Evolutionary conservation across 2,113 vertebrate genomes (phyloP), one percentile per base, ranked within the genome.

Genomic region (Oxyruncus cristatus): DNA sequence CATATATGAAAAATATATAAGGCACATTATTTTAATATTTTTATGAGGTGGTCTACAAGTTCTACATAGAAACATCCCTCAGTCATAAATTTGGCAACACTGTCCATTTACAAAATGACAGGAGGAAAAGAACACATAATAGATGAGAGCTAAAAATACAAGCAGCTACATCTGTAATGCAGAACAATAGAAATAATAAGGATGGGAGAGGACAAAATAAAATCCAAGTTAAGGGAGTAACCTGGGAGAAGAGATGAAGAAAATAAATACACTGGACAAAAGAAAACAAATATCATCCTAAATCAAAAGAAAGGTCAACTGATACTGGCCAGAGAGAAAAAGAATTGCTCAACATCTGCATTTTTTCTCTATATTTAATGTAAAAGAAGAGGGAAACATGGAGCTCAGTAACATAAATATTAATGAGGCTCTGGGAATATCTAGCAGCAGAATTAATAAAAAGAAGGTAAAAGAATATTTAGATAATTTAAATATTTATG

Each of bases 401-500:
- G 63, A 93, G 72, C 65, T 97, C 67, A 59, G 91, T 65, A 58
- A 97, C 56, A 98, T 97, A 97, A 98, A 98, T 97, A 98, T 98
- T 98, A 97, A 98, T 98, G 92, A 97, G 85, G 84, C 82, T 98
- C 96, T 96, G 94, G 94, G 95, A 98, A 94, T 98, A 97, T 97
- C 90, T 96, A 95, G 89, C 94, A 97, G 92, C 81, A 92, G 97
- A 97, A 98, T 98, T 98, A 97, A 96, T 98, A 97, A 97, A 93
- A 97, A 78, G 78, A 81, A 97, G 94, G 97, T 98, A 97, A 98
- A 97, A 94, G 85, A 97, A 98, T 97, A 97, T 97, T 97, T 97
- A 97, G 42, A 76, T 93, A 96, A 97, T 96, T 98, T 98, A 97
- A 98, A 98, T 98, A 98, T 97, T 98, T 98, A 97, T 98, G 96